Percentiles rank a stretch among this genome's conserved stretches.
These are phyloP conservation scores for Melieria picta DNA, from an alignment of 2,888 invertebrate species.

Conservation along the genomic window DNA sequence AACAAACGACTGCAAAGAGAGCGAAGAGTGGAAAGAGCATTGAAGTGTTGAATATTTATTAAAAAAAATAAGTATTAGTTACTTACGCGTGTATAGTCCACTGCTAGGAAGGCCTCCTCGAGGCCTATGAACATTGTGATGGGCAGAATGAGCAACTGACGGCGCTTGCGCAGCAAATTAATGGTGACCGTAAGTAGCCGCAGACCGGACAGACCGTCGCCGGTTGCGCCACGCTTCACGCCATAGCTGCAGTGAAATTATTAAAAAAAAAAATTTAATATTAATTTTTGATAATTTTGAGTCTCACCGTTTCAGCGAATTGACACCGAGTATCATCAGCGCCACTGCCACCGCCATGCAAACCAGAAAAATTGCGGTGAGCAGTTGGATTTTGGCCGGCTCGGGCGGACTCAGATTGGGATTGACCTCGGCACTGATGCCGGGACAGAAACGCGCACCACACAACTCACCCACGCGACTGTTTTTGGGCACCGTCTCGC, in stretches of 20 bases:
- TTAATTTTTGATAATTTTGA: background rate
- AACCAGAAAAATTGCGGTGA: constrained; percentile 82
- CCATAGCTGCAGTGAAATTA: constrained; percentile 68
- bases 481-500: background rate
- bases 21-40: background rate
- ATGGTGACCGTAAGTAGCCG: constrained; percentile 80
- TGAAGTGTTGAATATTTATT: background rate
- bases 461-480: constrained; percentile 71
- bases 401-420: constrained; percentile 79
- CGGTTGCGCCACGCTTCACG: constrained; percentile 66
- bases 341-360: constrained; percentile 82
- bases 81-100: constrained; percentile 80
- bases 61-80: background rate
- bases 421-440: constrained; percentile 69
- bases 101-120: constrained; percentile 91
- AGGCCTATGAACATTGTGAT: constrained; percentile 94
- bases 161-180: constrained; percentile 78
- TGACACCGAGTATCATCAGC: constrained; percentile 81
- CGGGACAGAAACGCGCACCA: constrained; percentile 80
- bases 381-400: constrained; percentile 77
- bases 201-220: constrained; percentile 73
- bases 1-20: constrained; percentile 76
- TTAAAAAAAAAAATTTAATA: background rate
- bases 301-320: constrained; percentile 78
- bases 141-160: constrained; percentile 86